These are phyloP conservation scores for Lanistes nyassanus DNA, from an alignment of 1,140 invertebrate genomes.

Conservation along the genomic window DNA sequence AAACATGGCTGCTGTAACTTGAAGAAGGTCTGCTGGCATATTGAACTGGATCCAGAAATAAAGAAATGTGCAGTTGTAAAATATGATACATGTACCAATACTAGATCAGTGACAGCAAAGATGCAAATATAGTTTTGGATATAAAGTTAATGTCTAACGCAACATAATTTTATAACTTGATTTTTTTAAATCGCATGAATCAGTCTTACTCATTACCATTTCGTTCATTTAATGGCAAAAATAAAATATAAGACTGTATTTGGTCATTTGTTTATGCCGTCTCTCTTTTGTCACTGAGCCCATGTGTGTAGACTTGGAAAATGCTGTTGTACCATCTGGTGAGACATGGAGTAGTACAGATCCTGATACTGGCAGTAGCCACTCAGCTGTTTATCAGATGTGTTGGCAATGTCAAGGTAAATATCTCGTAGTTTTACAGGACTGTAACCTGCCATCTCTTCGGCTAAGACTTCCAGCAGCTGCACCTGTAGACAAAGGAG, in stretches of 20 bases:
- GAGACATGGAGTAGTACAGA: slow-evolving; percentile 24
- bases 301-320: background rate
- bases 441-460: slow-evolving; percentile 27
- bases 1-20: slow-evolving; percentile 37
- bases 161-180: no score
- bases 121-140: no score
- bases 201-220: no score
- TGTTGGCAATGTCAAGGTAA: slow-evolving; percentile 37
- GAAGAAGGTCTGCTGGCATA: slow-evolving; percentile 32
- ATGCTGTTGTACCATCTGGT: slow-evolving; percentile 19
- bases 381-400: slow-evolving; percentile 30
- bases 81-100: no score
- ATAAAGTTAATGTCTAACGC: no score
- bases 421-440: slow-evolving; percentile 36
- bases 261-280: no score
- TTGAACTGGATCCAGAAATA: slow-evolving; percentile 27
- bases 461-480: slow-evolving; percentile 29
- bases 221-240: no score
- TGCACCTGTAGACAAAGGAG: background rate
- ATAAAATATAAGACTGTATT: no score
- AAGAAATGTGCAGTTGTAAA: no score
- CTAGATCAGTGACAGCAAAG: no score
- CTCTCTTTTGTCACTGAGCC: no score
- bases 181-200: no score
- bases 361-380: slow-evolving; percentile 40